These are phyloP conservation scores for Conops quadrifasciatus DNA, from an alignment of 2,888 invertebrate species.

Conservation along the genomic window DNA sequence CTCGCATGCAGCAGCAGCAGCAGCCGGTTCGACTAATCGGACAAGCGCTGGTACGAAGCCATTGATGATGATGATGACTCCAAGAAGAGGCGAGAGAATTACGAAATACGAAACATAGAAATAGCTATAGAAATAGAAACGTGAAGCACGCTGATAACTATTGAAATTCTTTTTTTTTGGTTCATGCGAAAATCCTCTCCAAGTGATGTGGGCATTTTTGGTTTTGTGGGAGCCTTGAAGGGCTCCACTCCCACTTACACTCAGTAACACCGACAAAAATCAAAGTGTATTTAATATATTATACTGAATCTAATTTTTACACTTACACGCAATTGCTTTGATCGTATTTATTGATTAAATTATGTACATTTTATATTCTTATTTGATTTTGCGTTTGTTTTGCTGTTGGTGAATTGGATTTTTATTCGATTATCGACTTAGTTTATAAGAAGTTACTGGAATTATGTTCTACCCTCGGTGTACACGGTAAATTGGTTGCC, in stretches of 20 bases:
- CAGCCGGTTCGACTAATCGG: slow-evolving; percentile 32
- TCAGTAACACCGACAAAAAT: no score
- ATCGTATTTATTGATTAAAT: no score
- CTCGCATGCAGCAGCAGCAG: slow-evolving; percentile 40
- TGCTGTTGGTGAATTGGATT: no score
- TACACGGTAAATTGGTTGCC: no score
- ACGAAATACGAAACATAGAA: neutral
- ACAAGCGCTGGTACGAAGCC: slow-evolving; percentile 44
- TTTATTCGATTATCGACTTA: no score
- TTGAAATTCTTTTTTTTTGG: neutral
- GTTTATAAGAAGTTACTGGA: no score
- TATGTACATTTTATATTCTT: no score
- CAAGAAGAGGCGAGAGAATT: slow-evolving; percentile 27
- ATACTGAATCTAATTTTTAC: no score
- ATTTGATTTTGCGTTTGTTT: no score
- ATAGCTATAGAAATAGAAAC: slow-evolving; percentile 12
- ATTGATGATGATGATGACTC: slow-evolving; percentile 8
- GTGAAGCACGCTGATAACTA: slow-evolving; percentile 27
- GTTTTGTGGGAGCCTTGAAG: neutral
- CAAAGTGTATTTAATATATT: no score
- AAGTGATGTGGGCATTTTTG: slow-evolving; percentile 5
- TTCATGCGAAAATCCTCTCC: slow-evolving; percentile 13
- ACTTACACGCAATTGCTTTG: no score
- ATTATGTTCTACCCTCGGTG: no score
- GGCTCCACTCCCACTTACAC: neutral